These are phyloP conservation scores for Palaemon carinicauda DNA, from an alignment of 1,140 invertebrate species.

Conservation along the genomic window DNA sequence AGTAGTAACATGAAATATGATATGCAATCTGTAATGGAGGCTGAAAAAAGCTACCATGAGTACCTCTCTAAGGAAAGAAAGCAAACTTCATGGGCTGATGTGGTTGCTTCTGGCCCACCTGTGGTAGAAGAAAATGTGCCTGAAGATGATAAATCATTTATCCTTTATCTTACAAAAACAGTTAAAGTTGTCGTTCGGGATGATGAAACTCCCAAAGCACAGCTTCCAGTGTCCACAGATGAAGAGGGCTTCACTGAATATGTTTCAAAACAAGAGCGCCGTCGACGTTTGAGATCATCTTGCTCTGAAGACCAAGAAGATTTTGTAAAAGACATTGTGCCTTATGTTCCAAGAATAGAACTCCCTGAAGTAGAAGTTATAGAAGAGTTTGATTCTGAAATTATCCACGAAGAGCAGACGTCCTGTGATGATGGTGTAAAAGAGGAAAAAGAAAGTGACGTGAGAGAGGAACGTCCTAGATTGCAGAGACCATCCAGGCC, in stretches of 20 bases:
- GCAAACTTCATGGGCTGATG: slow-evolving; percentile 32
- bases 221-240: slow-evolving; percentile 30
- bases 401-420: not conserved
- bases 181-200: slow-evolving; percentile 54
- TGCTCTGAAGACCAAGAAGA: slow-evolving; percentile 59
- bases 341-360: slow-evolving; percentile 47
- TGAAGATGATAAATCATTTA: slow-evolving; percentile 43
- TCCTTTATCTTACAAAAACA: slow-evolving; percentile 48
- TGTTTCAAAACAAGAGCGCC: slow-evolving; percentile 55
- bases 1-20: not conserved
- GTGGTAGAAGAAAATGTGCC: slow-evolving; percentile 36
- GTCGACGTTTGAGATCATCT: slow-evolving; percentile 58
- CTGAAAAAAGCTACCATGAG: slow-evolving; percentile 40
- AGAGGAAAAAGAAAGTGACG: not conserved
- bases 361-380: slow-evolving; percentile 52
- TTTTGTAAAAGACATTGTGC: slow-evolving; percentile 51
- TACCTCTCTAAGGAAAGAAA: slow-evolving; percentile 13
- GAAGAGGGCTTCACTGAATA: slow-evolving; percentile 59
- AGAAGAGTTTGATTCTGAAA: not conserved
- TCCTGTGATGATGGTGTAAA: not conserved
- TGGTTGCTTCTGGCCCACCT: slow-evolving; percentile 47
- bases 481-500: not conserved
- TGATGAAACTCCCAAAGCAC: slow-evolving; percentile 41
- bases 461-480: not conserved
- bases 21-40: slow-evolving; percentile 9